phyloP scores from a whole-genome alignment of 2,113 vertebrate genomes.

The Strigops habroptila region DNA sequence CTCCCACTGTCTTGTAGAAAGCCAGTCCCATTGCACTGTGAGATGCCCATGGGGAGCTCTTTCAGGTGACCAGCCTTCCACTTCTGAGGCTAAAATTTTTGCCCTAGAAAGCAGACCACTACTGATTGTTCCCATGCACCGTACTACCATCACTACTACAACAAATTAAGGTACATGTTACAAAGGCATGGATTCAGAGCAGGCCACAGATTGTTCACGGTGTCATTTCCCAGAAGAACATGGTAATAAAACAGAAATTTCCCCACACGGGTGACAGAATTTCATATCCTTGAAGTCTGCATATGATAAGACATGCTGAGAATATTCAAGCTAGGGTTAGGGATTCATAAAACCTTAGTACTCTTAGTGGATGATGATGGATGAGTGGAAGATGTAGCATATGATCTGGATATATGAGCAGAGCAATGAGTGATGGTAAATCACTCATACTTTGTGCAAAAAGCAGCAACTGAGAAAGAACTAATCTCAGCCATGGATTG shows the following conservation, averaged over 20 bases:
- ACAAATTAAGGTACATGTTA: not conserved
- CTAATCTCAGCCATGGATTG: not conserved
- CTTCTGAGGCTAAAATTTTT: not conserved
- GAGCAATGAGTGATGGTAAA: not conserved
- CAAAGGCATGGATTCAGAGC: not conserved
- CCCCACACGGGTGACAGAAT: not conserved
- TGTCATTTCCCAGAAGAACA: not conserved
- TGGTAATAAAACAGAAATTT: not conserved
- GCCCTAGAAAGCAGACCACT: not conserved
- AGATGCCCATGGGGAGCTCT: not conserved
- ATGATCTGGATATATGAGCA: not conserved
- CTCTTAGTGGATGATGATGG: not conserved
- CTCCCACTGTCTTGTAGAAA: not conserved
- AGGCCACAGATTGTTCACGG: not conserved
- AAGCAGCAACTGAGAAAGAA: not conserved
- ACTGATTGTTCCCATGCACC: not conserved
- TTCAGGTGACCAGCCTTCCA: not conserved
- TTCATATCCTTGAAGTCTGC: not conserved
- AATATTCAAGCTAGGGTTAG: not conserved
- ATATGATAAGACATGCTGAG: not conserved
- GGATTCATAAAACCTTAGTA: not conserved
- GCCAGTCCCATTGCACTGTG: not conserved
- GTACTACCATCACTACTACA: not conserved
- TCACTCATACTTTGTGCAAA: not conserved
- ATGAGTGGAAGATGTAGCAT: not conserved